Evolutionary conservation across 2,888 invertebrate species (phyloP), one percentile per base, ranked within the genome.

Genomic region (Operophtera brumata): DNA sequence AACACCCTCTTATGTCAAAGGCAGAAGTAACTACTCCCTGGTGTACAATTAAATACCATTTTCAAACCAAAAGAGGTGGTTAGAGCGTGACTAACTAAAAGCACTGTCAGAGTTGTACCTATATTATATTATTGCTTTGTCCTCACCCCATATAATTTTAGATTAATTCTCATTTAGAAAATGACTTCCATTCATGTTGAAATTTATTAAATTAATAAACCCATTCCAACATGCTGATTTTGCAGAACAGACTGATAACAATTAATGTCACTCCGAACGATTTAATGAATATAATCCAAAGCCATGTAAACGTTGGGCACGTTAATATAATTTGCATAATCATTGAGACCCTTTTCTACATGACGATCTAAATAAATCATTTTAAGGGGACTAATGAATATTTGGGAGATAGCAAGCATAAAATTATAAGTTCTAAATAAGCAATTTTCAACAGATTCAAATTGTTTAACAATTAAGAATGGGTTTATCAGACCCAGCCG

Each of bases 251-350:
- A 12, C 37, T 44, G 51, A 45, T 39, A 28, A 40, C 34, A 40
- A 11, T 39, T 39, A 12, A 43, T 30, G 32, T 43, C 43, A 43
- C 43, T 32, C 26, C 7, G 39, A 37, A 42, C 28, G 25, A 25
- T 55, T 50, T 46, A 46, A 55, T 55, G 42, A 47, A 50, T 50
- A 50, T 13, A 42, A 39, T 45, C 35, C 46, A 28, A 43, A 46
- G 46, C 46, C 41, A 36, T 50, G 46, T 37, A 42, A 42, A 37
- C 35, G 37, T 25, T 37, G 32, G 37, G 28, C 39, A 41, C 30
- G 35, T 42, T 36, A n/a, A 13, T 50, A 42, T 39, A 47, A 47
- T 54, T 54, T 39, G 32, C 42, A 39, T 47, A 28, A 50, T 55
- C 41, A 46, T 50, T 35, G 14, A 30, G 45, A 46, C 26, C 26